phyloP scores from a whole-genome alignment of 30 jellyfish, hydroid and myxozoan genomes.

The Aurelia sp. region DNA sequence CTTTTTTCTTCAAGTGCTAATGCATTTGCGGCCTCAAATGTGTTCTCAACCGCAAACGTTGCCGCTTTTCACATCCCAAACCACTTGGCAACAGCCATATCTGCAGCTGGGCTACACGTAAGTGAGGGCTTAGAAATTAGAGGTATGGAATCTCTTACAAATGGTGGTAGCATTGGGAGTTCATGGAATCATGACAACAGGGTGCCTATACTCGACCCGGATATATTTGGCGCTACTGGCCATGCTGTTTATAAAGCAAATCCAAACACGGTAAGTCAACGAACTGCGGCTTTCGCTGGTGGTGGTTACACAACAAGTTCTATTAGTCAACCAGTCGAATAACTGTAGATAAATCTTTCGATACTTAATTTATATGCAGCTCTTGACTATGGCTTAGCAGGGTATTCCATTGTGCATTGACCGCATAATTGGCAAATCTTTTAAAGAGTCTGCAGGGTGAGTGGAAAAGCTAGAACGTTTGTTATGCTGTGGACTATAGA shows the following conservation, averaged over 20 bases:
- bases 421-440: too few species aligned
- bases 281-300: constrained; percentile 51
- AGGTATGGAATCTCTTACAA: constrained; percentile 15
- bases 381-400: not conserved
- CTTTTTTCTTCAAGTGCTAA: not conserved
- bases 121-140: constrained; percentile 8
- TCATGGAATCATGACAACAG: constrained; percentile 34
- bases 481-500: too few species aligned
- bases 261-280: constrained; percentile 34
- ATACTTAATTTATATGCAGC: constrained; percentile 5
- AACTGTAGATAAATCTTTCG: not conserved
- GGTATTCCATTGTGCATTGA: too few species aligned
- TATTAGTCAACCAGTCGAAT: constrained; percentile 59
- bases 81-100: constrained; percentile 38
- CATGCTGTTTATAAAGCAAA: constrained; percentile 31
- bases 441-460: too few species aligned
- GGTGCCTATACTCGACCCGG: constrained; percentile 43
- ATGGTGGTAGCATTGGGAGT: not conserved
- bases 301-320: constrained; percentile 56
- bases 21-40: constrained; percentile 15
- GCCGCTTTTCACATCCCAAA: constrained; percentile 44
- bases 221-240: constrained; percentile 21
- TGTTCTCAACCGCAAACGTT: constrained; percentile 12
- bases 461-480: too few species aligned
- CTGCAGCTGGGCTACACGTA: constrained; percentile 14